These are phyloP conservation scores for Lasioglossum oenotherae DNA, from an alignment of 2,888 invertebrate genomes.

Conservation along the genomic window DNA sequence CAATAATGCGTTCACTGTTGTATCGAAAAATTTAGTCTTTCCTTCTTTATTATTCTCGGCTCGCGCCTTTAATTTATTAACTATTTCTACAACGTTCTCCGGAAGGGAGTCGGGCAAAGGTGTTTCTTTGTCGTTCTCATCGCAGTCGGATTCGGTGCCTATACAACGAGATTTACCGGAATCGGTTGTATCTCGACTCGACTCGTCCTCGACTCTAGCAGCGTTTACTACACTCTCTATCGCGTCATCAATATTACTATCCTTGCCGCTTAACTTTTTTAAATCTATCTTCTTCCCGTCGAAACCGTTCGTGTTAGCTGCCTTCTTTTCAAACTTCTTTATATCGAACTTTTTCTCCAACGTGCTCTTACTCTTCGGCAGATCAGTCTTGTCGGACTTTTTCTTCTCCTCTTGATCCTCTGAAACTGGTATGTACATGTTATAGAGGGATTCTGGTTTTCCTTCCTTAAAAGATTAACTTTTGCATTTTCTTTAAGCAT, in stretches of 20 bases:
- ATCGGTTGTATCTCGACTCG: slow-evolving; percentile 81
- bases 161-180: slow-evolving; percentile 81
- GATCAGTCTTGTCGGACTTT: slow-evolving; percentile 73
- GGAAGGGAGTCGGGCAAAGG: slow-evolving; percentile 84
- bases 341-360: slow-evolving; percentile 69
- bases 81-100: slow-evolving; percentile 83
- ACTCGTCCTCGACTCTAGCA: slow-evolving; percentile 81
- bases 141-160: slow-evolving; percentile 80
- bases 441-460: neutral
- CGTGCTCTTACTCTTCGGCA: slow-evolving; percentile 58
- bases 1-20: slow-evolving; percentile 85
- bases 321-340: slow-evolving; percentile 70
- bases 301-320: slow-evolving; percentile 71
- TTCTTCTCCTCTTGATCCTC: slow-evolving; percentile 82
- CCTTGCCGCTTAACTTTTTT: slow-evolving; percentile 80
- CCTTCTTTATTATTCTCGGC: slow-evolving; percentile 83
- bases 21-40: slow-evolving; percentile 86
- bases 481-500: neutral
- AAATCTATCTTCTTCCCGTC: slow-evolving; percentile 74
- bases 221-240: slow-evolving; percentile 87
- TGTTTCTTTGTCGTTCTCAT: slow-evolving; percentile 81
- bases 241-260: slow-evolving; percentile 85
- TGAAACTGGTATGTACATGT: slow-evolving; percentile 56
- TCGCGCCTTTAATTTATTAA: slow-evolving; percentile 84
- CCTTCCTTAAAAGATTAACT: neutral